Base-by-base conservation (phyloP, 2,113 vertebrate species). In the Notechis scutatus region DNA sequence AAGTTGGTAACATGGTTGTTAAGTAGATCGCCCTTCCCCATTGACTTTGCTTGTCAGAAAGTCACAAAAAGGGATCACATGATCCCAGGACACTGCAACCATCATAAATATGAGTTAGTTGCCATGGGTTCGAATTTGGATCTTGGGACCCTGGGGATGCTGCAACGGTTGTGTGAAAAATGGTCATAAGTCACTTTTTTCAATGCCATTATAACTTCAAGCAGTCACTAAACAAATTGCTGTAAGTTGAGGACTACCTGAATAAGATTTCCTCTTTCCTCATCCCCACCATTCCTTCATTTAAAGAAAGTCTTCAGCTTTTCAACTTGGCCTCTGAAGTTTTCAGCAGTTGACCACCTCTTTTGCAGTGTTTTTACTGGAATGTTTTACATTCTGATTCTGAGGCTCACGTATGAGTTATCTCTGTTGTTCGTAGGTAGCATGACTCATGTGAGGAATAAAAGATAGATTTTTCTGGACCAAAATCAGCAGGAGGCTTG, bases 391-490 rank as follows among this genome's bases (percentile, higher is more conserved):
- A 34, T 47, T 21, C 52, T 8, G 7, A 29, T 56, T 20, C 64
- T 21, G 34, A 90, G 29, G 57, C 34, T 10, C 20, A 26, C 14
- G 42, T 14, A 21, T 34, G 24, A 2, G 0, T 42, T 50, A 42
- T 45, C 54, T 50, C 12, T 85, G 12, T 85, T 59, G 54, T 85
- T 54, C 23, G 0, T 50, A 50, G 12, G 18, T 85, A 89, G 39
- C n/a, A 47, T 10, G 26, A 59, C 56, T 92, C 88, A 85, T 85
- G 20, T 45, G 64, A 34, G 26, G 54, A 85, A 92, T 92, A 55
- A 90, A 92, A 85, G 52, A 45, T 69, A 92, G 54, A 42, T 85
- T 92, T 45, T 92, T 26, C 42, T 89, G 87, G 87, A 45, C 87
- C 87, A 85, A 89, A 81, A 45, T 39, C 88, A n/a, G 64, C 69